A percentile compares a stretch with the other conserved stretches of the same genome.
Conservation (phyloP, 2,113 vertebrate genomes). For the Protobothrops mucrosquamatus region DNA sequence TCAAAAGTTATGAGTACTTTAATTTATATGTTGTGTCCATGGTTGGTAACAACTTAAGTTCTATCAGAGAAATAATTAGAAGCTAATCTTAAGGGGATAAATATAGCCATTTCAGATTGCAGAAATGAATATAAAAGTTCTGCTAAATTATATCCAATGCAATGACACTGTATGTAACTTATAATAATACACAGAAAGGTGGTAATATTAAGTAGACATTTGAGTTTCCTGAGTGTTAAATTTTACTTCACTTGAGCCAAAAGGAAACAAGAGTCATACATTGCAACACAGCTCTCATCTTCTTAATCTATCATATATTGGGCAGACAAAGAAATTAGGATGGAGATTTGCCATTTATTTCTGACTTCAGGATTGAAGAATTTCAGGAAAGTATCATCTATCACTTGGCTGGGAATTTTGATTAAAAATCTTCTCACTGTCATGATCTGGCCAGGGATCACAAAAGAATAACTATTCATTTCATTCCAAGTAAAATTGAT, state of each 20-base stretch:
- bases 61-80: conserved; percentile 68
- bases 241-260: not conserved
- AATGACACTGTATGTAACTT: conserved; percentile 34
- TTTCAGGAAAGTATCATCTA: not conserved
- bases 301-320: not conserved
- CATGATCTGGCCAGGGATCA: not conserved
- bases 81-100: conserved; percentile 65
- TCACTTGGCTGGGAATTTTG: not conserved
- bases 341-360: not conserved
- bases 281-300: not conserved
- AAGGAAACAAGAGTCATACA: not conserved
- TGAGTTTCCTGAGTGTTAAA: conserved; percentile 7
- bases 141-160: conserved; percentile 49
- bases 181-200: conserved; percentile 20
- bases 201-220: conserved; percentile 1
- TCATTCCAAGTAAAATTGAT: not conserved
- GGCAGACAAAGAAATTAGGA: not conserved
- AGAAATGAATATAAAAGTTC: conserved; percentile 60
- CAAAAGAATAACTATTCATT: not conserved
- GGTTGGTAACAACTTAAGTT: conserved; percentile 59
- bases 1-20: conserved; percentile 58
- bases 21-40: conserved; percentile 62
- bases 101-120: conserved; percentile 49
- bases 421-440: not conserved
- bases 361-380: not conserved